These are phyloP conservation scores for Podargus strigoides DNA, from an alignment of 2,797 vertebrate species.

Conservation along the genomic window DNA sequence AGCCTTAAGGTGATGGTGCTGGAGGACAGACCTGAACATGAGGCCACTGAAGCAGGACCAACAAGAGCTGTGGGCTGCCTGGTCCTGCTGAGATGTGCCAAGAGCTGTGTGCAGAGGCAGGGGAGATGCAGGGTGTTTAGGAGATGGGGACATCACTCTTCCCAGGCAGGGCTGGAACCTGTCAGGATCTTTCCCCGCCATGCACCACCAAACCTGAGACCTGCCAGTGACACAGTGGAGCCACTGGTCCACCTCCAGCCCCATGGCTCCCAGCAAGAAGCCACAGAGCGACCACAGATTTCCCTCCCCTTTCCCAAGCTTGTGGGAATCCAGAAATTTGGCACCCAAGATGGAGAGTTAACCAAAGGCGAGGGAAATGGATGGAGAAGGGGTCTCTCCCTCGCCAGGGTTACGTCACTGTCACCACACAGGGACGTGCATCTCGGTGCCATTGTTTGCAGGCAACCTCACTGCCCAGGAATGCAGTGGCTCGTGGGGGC, in stretches of 20 bases:
- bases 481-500: background rate
- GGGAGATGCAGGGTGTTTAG: rapidly evolving
- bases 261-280: background rate
- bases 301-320: background rate
- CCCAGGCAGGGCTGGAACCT: background rate
- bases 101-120: rapidly evolving
- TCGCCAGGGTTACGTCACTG: background rate
- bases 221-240: background rate
- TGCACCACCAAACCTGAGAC: background rate
- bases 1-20: rapidly evolving
- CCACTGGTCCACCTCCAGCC: background rate
- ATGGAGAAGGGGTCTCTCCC: background rate
- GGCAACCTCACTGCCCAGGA: conserved; percentile 38
- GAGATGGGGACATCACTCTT: rapidly evolving
- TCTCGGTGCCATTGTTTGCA: background rate
- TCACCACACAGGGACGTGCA: background rate
- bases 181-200: background rate
- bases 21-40: background rate
- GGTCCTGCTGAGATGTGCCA: rapidly evolving
- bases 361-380: background rate
- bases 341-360: background rate
- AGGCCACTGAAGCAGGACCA: background rate
- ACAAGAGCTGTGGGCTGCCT: background rate
- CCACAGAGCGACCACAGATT: rapidly evolving
- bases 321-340: background rate